Conservation (phyloP, 2,113 vertebrate genomes). For the Pao palembangensis region DNA sequence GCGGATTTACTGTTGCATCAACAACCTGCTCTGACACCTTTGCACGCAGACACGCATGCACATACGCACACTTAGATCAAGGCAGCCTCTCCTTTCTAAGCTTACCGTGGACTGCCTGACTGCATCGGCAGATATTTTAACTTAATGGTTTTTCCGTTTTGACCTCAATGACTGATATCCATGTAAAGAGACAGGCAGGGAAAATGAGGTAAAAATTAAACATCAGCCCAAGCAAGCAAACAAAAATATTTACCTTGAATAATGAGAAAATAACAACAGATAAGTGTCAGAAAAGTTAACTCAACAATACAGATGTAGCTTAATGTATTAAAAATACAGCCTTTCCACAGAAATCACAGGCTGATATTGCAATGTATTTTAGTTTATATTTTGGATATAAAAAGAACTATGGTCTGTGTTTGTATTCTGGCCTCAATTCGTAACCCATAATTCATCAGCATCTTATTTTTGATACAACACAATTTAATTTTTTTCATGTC, state of each 20-base stretch:
- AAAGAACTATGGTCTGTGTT: neutral
- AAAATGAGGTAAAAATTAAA: constrained; percentile 45
- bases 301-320: constrained; percentile 3
- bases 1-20: neutral
- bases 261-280: constrained; percentile 28
- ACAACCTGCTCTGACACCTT: neutral
- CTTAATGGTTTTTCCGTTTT: constrained; percentile 46
- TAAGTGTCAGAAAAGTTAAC: constrained; percentile 22
- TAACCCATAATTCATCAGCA: constrained; percentile 2
- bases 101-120: constrained; percentile 22
- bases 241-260: constrained; percentile 45
- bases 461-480: neutral
- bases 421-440: neutral
- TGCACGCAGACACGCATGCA: constrained; percentile 32
- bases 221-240: constrained; percentile 31
- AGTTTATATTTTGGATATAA: too few relatives aligned
- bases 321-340: constrained; percentile 1
- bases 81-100: constrained; percentile 33
- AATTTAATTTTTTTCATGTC: neutral
- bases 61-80: constrained; percentile 36
- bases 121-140: constrained; percentile 56
- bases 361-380: too few relatives aligned
- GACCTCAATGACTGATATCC: constrained; percentile 29
- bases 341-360: neutral
- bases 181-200: constrained; percentile 15